Evolutionary conservation across 2,113 vertebrate genomes (phyloP), one percentile per base, ranked within the genome.

Genomic region (Struthio camelus): DNA sequence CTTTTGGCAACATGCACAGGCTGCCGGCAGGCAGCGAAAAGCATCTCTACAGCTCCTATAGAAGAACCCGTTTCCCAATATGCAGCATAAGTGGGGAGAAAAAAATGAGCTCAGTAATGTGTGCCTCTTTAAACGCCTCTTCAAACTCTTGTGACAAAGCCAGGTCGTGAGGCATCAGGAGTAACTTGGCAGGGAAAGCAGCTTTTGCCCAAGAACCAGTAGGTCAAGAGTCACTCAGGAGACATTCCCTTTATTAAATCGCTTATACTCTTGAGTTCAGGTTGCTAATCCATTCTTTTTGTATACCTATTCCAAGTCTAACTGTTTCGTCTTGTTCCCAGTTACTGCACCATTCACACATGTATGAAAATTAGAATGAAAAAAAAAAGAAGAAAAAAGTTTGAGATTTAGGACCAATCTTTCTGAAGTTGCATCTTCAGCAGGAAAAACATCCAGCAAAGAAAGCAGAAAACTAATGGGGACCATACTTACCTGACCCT

Each of bases 211-310:
- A 50, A 46, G 17, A 40, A n/a, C 5, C 1, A 1, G 22, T 10
- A 90, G 46, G 27, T 34, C 1, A 6, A 5, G 27, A 28, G 65
- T 91, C 40, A 28, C 40, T n/a, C 44, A 12, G 76, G 15, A 85
- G 15, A 22, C 53, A 12, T 32, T 84, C 71, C 40, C 64, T 59
- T 64, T 36, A 22, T 32, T 23, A 20, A 66, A 30, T 24, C 54
- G 66, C 46, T 87, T 77, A 53, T 16, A 65, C 20, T 16, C 69
- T 54, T 58, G 83, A 80, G n/a, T 56, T 61, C 38, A 30, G n/a
- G 50, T 53, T 94, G 61, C 53, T 89, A 50, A 85, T 93, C 94
- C 51, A 50, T 77, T 77, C 34, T 36, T 94, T 76, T 62, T 44
- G 48, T 59, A n/a, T 34, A 85, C 72, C 76, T 34, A 76, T 87